A percentile compares a stretch with the other conserved stretches of the same genome.
Evolutionary conservation across 30 jellyfish, hydroid and myxozoan genomes (phyloP).

Genomic region (Aurelia sp.): DNA sequence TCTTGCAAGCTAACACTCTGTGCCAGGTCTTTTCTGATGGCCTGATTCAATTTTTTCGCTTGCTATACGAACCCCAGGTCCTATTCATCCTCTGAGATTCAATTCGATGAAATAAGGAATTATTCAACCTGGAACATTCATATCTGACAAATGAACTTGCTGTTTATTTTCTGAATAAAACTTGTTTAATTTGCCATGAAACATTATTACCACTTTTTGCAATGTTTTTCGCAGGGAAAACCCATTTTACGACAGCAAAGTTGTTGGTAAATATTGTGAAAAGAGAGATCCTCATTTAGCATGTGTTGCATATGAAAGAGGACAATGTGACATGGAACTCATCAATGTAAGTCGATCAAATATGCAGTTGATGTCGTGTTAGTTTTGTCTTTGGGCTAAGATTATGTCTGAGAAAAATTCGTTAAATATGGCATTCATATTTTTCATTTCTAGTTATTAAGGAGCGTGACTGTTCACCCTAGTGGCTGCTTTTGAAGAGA

Average conservation of each 20-base stretch:
- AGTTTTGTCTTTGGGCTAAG: not conserved
- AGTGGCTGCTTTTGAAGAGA: too few species aligned
- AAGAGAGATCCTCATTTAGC: constrained; percentile 99
- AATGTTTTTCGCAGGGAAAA: constrained; percentile 71
- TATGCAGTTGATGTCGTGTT: not conserved
- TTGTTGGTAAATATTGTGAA: constrained; percentile 99
- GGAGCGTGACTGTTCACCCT: too few species aligned
- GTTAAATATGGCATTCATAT: too few species aligned
- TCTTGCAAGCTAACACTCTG: constrained; percentile 66
- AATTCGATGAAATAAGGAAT: too few species aligned
- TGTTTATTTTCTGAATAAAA: not conserved
- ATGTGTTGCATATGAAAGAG: constrained; percentile 99
- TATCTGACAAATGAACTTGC: too few species aligned
- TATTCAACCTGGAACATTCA: too few species aligned
- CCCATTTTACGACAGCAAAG: constrained; percentile 96
- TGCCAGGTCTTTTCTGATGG: constrained; percentile 28
- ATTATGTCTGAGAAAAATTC: not conserved
- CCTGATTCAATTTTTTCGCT: constrained; percentile 67
- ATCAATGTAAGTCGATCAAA: constrained; percentile 61
- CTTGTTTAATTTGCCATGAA: not conserved
- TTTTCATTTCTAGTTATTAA: too few species aligned
- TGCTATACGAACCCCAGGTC: constrained; percentile 26
- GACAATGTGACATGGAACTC: constrained; percentile 94
- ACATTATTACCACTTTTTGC: not conserved
- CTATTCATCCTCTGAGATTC: too few species aligned